phyloP scores from a whole-genome alignment of 2,888 invertebrate genomes.

The Lochmaea capreae region DNA sequence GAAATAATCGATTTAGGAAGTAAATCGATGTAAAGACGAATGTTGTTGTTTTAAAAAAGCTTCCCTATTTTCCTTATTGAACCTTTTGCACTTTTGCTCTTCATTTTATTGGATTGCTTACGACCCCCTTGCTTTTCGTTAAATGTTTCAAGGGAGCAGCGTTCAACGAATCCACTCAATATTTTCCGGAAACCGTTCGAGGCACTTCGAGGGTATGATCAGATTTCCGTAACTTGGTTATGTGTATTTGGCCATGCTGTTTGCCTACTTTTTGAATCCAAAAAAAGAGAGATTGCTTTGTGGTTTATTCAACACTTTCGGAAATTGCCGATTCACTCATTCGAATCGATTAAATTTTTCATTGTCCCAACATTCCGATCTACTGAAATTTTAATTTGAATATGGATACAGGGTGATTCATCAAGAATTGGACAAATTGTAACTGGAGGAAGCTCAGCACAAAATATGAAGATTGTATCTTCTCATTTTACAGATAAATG shows the following conservation, averaged over 20 bases:
- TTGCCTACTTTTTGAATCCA: constrained; percentile 41
- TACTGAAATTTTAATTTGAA: no score
- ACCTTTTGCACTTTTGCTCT: neutral
- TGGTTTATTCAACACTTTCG: constrained; percentile 38
- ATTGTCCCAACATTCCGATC: no score
- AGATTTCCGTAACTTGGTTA: constrained; percentile 52
- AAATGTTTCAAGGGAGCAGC: constrained; percentile 10
- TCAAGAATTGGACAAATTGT: no score
- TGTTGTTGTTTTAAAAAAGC: constrained; percentile 11
- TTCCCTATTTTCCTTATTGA: neutral
- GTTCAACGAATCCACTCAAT: constrained; percentile 33
- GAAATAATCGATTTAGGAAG: no score
- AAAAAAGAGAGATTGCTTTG: constrained; percentile 35
- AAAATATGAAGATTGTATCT: no score
- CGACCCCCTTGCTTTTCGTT: constrained; percentile 10
- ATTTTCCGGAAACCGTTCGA: constrained; percentile 29
- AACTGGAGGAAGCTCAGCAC: no score
- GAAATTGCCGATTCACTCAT: neutral
- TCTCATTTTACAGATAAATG: no score
- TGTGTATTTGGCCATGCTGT: constrained; percentile 47
- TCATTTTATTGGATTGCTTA: constrained; percentile 17
- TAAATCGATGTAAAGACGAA: neutral
- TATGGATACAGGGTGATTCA: no score
- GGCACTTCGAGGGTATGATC: constrained; percentile 42
- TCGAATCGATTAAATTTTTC: neutral